Base-by-base conservation (phyloP, 1,140 invertebrate genomes). In the Pomacea maculata region DNA sequence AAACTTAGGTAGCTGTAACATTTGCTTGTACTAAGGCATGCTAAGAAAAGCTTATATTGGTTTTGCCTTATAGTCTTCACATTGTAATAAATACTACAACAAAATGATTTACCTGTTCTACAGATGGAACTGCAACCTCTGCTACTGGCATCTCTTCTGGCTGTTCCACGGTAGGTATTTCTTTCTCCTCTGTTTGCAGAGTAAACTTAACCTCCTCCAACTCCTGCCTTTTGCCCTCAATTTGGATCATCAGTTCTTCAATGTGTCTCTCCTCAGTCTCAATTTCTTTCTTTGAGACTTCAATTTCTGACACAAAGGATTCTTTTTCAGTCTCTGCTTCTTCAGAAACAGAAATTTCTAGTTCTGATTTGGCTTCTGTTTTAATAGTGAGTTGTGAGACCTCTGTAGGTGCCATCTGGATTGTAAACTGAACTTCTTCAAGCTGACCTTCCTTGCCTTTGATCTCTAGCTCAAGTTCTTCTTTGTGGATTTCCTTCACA, bases 401-500 rank as follows among this genome's bases (percentile, higher is more conserved):
- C 67, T 77, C 75, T 77, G 75, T 63, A 17, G 85, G 83, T 34
- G 82, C 74, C 57, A 88, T 61, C 61, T 87, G 84, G 65, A 88
- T 63, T 54, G 84, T 84, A 70, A 88, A 86, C 71, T 86, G 84
- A 77, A 85, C 83, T 82, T 86, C 84, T 82, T 89, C 88, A 63
- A 74, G 55, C 55, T 84, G 82, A 67, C 82, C 79, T 76, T 88
- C 85, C 74, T 85, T 79, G n/a, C 83, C 84, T 78, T 82, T 74
- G 73, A 88, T 84, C 29, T 86, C 76, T 63, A 89, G 64, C 34
- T 84, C 84, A 76, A 88, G 80, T 77, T 89, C 86, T 72, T 89
- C 87, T 67, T 84, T 89, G 57, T 85, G 84, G 15, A 79, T 85
- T 25, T 87, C 86, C 64, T 82, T 65, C 63, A 81, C 82, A 54